Conservation (phyloP, 2,113 vertebrate species). For the Microtus ochrogaster region DNA sequence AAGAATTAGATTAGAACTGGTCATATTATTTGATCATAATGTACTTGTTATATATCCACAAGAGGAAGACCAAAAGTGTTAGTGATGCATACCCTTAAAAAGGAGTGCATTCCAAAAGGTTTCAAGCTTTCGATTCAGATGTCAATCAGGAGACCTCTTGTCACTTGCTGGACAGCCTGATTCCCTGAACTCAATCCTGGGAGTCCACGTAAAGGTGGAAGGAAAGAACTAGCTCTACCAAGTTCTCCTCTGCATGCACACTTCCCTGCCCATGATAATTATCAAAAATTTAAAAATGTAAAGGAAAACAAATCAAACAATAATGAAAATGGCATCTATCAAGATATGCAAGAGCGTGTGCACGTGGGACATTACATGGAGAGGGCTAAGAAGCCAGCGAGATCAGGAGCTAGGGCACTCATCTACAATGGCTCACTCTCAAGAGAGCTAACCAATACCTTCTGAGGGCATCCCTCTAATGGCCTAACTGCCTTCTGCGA, state of each 20-base stretch:
- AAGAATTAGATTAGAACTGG: background rate
- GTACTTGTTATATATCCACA: background rate
- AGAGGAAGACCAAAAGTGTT: background rate
- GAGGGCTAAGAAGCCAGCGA: background rate
- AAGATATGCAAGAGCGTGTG: background rate
- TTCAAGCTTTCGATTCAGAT: background rate
- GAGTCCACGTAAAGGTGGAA: background rate
- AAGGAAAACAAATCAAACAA: background rate
- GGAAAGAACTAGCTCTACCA: background rate
- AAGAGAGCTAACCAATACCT: background rate
- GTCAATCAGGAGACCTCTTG: background rate
- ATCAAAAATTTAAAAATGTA: no score
- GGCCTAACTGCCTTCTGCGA: background rate
- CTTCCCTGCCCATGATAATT: background rate
- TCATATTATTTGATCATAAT: background rate
- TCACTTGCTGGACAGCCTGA: background rate
- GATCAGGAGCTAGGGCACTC: no score
- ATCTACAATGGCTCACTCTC: rapidly evolving
- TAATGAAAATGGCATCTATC: background rate
- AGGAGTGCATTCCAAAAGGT: background rate
- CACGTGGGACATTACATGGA: no score
- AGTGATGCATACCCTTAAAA: background rate
- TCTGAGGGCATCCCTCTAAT: background rate
- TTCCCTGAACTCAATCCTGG: background rate
- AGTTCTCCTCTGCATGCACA: background rate